phyloP scores from a whole-genome alignment of 2,113 vertebrate genomes.

The Odobenus rosmarus region DNA sequence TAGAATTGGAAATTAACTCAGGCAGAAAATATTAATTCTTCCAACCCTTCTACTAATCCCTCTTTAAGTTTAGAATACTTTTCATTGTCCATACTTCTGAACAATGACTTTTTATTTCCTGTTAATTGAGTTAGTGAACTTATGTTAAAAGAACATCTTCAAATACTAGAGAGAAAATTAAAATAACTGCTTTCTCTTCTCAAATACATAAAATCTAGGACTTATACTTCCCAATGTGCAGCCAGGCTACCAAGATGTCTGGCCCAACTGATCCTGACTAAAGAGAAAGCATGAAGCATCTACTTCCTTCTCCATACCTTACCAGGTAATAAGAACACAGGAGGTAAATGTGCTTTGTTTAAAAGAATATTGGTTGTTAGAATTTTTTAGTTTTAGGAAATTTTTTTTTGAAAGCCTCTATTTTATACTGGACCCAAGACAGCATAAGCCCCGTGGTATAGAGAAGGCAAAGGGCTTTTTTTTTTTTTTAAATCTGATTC shows the following conservation, averaged over 20 bases:
- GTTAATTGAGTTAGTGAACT: conserved; percentile 65
- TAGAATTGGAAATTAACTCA: conserved; percentile 73
- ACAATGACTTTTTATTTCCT: conserved; percentile 63
- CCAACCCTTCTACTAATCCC: conserved; percentile 56
- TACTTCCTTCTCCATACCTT: neutral
- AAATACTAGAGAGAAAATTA: conserved; percentile 30
- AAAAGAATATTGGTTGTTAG: neutral
- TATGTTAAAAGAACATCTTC: conserved; percentile 21
- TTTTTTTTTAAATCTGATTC: neutral
- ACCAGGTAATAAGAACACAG: neutral
- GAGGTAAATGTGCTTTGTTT: neutral
- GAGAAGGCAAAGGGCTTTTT: neutral
- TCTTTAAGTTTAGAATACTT: conserved; percentile 56
- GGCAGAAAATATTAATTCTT: conserved; percentile 75
- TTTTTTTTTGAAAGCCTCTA: neutral
- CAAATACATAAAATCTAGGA: neutral
- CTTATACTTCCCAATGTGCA: neutral
- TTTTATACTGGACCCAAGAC: neutral
- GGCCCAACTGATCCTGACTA: neutral
- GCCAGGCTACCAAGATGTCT: neutral
- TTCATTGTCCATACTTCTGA: conserved; percentile 54
- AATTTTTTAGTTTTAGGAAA: neutral
- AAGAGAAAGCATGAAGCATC: neutral
- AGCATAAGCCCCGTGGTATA: neutral
- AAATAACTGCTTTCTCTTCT: conserved; percentile 49